Conservation (phyloP, 2,113 vertebrate genomes). For the Zosterops pallidus region DNA sequence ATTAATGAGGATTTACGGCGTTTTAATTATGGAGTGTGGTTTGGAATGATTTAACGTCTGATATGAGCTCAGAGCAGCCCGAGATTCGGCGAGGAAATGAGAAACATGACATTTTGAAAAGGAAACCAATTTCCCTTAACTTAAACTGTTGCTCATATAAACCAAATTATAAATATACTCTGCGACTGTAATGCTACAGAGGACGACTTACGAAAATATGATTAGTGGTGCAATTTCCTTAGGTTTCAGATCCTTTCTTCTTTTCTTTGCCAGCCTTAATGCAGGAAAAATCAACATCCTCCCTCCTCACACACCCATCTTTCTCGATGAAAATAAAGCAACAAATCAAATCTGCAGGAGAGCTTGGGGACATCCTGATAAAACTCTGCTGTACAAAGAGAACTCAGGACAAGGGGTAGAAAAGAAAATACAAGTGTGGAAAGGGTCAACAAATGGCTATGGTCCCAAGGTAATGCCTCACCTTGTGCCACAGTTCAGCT, state of each 20-base stretch:
- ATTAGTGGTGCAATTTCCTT: constrained; percentile 71
- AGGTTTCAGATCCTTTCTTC: constrained; percentile 61
- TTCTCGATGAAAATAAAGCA: constrained; percentile 41
- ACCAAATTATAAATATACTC: constrained; percentile 75
- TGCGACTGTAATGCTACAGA: constrained; percentile 71
- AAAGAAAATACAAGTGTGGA: not conserved
- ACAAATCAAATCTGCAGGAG: constrained; percentile 27
- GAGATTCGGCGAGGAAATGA: constrained; percentile 73
- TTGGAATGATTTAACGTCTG: constrained; percentile 75
- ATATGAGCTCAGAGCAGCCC: constrained; percentile 68
- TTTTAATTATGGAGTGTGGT: constrained; percentile 76
- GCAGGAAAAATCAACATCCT: constrained; percentile 42
- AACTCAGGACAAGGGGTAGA: not conserved
- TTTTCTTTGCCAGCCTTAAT: constrained; percentile 26
- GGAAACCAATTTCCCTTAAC: constrained; percentile 78
- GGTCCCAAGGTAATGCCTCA: not conserved
- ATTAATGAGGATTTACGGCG: constrained; percentile 68
- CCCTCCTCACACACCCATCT: constrained; percentile 12
- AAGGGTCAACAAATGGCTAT: not conserved
- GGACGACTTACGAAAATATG: constrained; percentile 67
- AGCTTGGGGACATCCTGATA: not conserved
- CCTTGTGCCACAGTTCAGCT: not conserved
- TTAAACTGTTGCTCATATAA: constrained; percentile 79
- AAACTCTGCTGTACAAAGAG: not conserved
- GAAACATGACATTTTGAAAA: constrained; percentile 82